Conservation (phyloP, 2,113 vertebrate genomes). For the Muntiacus reevesi region DNA sequence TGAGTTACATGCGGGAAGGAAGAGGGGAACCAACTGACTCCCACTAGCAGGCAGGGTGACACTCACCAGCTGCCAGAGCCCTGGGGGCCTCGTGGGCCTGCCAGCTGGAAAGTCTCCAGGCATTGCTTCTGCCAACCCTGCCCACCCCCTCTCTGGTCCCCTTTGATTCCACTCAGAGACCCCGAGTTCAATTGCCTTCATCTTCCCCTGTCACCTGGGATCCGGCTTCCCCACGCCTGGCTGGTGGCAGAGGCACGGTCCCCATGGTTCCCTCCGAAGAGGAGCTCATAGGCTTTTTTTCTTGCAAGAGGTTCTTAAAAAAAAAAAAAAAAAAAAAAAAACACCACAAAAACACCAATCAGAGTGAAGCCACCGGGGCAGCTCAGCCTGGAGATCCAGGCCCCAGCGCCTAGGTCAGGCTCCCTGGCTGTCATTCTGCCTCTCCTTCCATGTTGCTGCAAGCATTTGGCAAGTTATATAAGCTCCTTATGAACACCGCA, state of each 20-base stretch:
- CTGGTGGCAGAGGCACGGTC: neutral
- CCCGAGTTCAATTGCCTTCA: no score
- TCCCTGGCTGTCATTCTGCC: neutral
- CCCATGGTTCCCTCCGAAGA: fast-evolving
- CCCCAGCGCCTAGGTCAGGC: neutral
- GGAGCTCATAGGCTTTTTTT: neutral
- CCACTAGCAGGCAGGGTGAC: neutral
- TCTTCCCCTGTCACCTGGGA: neutral
- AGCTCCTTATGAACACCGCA: neutral
- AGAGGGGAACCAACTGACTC: neutral
- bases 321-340: neutral
- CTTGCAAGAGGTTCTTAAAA: neutral
- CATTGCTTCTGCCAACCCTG: neutral
- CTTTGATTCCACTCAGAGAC: neutral
- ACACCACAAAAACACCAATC: neutral
- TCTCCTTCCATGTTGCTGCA: neutral
- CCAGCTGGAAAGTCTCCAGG: neutral
- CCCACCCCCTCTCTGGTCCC: no score
- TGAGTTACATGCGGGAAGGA: no score
- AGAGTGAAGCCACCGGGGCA: neutral
- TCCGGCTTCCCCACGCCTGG: fast-evolving
- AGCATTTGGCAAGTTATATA: fast-evolving
- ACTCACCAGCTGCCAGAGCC: neutral
- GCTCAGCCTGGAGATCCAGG: fast-evolving
- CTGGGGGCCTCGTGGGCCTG: neutral